Evolutionary conservation across 2,797 vertebrate genomes (phyloP).

Genomic region (Acipenser transmontanus): DNA sequence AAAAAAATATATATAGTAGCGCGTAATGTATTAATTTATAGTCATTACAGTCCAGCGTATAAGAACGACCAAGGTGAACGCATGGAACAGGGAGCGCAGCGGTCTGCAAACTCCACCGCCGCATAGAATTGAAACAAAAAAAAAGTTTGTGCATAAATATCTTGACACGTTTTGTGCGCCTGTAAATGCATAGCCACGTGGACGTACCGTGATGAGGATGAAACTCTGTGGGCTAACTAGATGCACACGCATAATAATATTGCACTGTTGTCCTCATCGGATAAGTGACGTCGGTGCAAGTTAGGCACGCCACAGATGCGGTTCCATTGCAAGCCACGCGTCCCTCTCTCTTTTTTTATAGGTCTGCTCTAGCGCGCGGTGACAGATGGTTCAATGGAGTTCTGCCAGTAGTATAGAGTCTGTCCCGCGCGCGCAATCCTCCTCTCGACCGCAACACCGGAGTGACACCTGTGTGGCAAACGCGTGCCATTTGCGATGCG

Average conservation of each 20-base stretch:
- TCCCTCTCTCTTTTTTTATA: neutral
- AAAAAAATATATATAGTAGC: too few relatives aligned
- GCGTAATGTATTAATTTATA: too few relatives aligned
- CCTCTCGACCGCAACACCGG: neutral
- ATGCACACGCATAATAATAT: neutral
- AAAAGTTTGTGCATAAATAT: too few relatives aligned
- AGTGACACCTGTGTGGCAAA: slow-evolving; percentile 5
- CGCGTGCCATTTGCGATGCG: neutral
- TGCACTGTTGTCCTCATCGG: neutral
- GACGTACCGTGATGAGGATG: too few relatives aligned
- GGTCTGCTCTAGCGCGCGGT: neutral
- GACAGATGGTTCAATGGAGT: slow-evolving; percentile 38
- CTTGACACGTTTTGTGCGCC: too few relatives aligned
- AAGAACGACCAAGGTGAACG: too few relatives aligned
- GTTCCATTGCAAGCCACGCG: neutral
- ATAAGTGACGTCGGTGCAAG: neutral
- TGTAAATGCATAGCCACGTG: too few relatives aligned
- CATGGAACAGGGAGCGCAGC: too few relatives aligned
- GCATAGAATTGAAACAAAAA: too few relatives aligned
- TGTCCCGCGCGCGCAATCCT: slow-evolving; percentile 15
- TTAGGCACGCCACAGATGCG: neutral
- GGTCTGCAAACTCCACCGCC: too few relatives aligned
- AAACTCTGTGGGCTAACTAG: too few relatives aligned
- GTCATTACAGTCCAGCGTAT: too few relatives aligned
- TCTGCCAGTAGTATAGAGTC: neutral